Evolutionary conservation across 1,140 invertebrate genomes (phyloP).

Genomic region (Oryctes rhinoceros): DNA sequence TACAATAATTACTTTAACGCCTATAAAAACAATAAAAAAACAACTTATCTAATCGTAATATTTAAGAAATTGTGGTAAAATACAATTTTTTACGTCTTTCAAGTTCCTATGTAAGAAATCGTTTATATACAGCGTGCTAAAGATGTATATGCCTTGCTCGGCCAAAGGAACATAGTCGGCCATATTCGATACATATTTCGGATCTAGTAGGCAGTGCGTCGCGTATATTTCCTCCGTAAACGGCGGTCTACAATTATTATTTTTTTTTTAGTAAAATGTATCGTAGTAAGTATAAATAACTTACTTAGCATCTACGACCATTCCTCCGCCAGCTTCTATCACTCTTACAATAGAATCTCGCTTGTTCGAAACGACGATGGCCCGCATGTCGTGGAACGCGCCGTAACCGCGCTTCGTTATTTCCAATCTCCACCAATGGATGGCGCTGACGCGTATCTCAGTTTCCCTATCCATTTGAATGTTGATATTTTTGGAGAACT

Average conservation of each 20-base stretch:
- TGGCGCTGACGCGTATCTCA: slow-evolving; percentile 65
- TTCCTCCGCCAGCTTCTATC: slow-evolving; percentile 76
- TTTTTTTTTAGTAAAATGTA: slow-evolving; percentile 31
- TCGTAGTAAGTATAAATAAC: neutral
- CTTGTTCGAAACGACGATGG: slow-evolving; percentile 73
- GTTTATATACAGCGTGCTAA: slow-evolving; percentile 55
- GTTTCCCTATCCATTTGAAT: slow-evolving; percentile 61
- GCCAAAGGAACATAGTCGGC: slow-evolving; percentile 52
- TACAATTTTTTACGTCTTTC: slow-evolving; percentile 47
- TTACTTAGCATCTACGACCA: slow-evolving; percentile 66
- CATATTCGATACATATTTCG: slow-evolving; percentile 48
- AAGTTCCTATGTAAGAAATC: slow-evolving; percentile 51
- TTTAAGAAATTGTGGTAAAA: slow-evolving; percentile 46
- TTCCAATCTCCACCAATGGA: slow-evolving; percentile 71
- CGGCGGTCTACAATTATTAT: slow-evolving; percentile 53
- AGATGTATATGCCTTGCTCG: slow-evolving; percentile 56
- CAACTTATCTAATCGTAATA: slow-evolving; percentile 42
- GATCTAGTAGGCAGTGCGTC: slow-evolving; percentile 57
- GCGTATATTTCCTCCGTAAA: slow-evolving; percentile 54
- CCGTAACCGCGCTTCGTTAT: slow-evolving; percentile 61
- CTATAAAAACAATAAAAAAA: no score
- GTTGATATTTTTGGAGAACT: slow-evolving; percentile 63
- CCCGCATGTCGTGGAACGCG: slow-evolving; percentile 74
- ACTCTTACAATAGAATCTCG: slow-evolving; percentile 72
- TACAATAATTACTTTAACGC: no score